A percentile compares a stretch with the other conserved stretches of the same genome.
Conservation (phyloP, 23 tunicate species). For the Trididemnum nubilum region DNA sequence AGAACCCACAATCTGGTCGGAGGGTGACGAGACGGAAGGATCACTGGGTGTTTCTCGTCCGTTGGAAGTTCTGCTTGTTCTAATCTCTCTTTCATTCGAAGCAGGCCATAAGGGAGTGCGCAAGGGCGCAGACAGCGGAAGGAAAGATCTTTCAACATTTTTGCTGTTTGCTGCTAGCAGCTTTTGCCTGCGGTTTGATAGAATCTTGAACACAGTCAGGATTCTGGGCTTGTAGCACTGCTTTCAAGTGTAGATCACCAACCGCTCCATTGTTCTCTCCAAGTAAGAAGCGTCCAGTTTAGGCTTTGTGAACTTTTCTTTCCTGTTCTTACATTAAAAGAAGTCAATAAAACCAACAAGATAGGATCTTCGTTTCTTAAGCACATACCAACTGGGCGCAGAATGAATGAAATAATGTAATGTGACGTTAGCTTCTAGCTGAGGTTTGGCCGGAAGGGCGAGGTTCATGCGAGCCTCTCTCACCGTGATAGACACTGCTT, state of each 20-base stretch:
- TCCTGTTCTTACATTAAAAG: background rate
- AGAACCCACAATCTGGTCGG: background rate
- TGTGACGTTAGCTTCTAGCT: no score
- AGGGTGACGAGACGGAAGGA: slow-evolving; percentile 12
- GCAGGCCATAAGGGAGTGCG: background rate
- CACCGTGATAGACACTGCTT: background rate
- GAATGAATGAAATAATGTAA: background rate
- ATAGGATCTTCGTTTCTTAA: background rate
- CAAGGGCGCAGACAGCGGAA: background rate
- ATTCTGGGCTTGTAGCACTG: background rate
- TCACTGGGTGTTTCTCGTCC: background rate
- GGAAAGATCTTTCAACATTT: background rate
- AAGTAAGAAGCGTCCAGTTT: background rate
- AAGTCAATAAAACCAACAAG: background rate
- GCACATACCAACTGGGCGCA: background rate
- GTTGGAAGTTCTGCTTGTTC: background rate
- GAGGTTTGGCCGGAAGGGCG: background rate
- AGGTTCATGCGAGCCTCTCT: background rate
- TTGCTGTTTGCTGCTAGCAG: no score
- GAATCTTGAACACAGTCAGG: background rate
- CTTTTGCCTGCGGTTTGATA: background rate
- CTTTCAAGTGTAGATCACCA: background rate
- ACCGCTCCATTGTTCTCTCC: no score
- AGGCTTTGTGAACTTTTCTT: background rate
- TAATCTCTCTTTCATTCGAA: background rate